These are phyloP conservation scores for Pseudeuparius sepicola DNA, from an alignment of 2,888 invertebrate genomes.

Conservation along the genomic window DNA sequence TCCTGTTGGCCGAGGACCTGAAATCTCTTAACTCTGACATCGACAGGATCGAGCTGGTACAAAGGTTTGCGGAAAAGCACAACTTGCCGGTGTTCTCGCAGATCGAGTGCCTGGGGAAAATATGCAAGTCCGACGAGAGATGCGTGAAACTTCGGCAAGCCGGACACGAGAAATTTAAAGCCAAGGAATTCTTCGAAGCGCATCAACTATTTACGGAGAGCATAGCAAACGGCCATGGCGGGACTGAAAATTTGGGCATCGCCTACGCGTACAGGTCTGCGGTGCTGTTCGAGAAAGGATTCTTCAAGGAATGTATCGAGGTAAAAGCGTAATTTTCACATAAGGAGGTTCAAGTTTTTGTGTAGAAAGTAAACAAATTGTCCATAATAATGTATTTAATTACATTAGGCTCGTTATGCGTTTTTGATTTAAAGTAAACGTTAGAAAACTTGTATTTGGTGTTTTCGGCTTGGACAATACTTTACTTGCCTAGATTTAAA, in stretches of 20 bases:
- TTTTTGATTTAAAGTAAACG: no score
- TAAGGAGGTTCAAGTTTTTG: no score
- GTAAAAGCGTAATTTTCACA: no score
- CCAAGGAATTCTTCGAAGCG: conserved; percentile 30
- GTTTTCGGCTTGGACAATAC: no score
- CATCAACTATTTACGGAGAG: conserved; percentile 50
- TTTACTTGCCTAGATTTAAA: no score
- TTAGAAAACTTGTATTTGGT: no score
- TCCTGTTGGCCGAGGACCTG: conserved; percentile 18
- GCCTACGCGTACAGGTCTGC: conserved; percentile 70
- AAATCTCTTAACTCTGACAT: conserved; percentile 18
- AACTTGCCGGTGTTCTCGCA: conserved; percentile 16
- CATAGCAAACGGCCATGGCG: conserved; percentile 50
- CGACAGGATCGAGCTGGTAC: conserved; percentile 17
- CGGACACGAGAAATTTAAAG: conserved; percentile 29
- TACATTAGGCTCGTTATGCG: no score
- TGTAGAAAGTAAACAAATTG: no score
- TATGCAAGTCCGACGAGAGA: conserved; percentile 22
- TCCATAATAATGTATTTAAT: no score
- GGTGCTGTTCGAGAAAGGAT: conserved; percentile 51
- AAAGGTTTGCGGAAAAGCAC: conserved; percentile 17
- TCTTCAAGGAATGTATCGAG: conserved; percentile 52
- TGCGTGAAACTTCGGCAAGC: conserved; percentile 22
- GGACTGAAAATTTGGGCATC: conserved; percentile 49
- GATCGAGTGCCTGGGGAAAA: conserved; percentile 18